These are phyloP conservation scores for Eulemur albifrons DNA, from an alignment of 2,797 vertebrate species.

Conservation along the genomic window DNA sequence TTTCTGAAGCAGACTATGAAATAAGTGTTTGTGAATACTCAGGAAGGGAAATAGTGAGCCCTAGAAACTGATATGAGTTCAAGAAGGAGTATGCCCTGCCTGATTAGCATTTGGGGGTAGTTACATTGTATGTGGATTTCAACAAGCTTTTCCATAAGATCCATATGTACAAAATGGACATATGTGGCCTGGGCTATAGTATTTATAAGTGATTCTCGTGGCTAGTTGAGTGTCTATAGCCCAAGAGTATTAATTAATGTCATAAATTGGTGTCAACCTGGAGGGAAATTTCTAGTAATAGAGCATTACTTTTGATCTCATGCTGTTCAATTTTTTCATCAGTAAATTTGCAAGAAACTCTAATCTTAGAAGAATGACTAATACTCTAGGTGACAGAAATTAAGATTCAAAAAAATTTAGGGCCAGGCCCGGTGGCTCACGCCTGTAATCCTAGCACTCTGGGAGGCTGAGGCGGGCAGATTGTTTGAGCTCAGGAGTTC, in stretches of 20 bases:
- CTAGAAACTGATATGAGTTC: background rate
- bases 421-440: too few relatives aligned
- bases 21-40: background rate
- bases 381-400: background rate
- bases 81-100: background rate
- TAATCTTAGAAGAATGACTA: conserved; percentile 11
- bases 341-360: conserved; percentile 10
- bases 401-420: background rate
- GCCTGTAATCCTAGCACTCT: too few relatives aligned
- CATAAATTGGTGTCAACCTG: background rate
- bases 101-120: background rate
- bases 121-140: background rate
- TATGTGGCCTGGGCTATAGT: background rate
- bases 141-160: background rate
- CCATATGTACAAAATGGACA: background rate
- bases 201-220: background rate
- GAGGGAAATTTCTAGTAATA: background rate
- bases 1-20: conserved; percentile 12
- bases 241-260: background rate
- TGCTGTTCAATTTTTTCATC: background rate
- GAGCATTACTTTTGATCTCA: background rate
- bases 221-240: background rate
- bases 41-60: background rate
- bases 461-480: too few relatives aligned
- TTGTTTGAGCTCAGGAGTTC: too few relatives aligned